Conservation (phyloP, 2,113 vertebrate species). For the Poicephalus meyeri region DNA sequence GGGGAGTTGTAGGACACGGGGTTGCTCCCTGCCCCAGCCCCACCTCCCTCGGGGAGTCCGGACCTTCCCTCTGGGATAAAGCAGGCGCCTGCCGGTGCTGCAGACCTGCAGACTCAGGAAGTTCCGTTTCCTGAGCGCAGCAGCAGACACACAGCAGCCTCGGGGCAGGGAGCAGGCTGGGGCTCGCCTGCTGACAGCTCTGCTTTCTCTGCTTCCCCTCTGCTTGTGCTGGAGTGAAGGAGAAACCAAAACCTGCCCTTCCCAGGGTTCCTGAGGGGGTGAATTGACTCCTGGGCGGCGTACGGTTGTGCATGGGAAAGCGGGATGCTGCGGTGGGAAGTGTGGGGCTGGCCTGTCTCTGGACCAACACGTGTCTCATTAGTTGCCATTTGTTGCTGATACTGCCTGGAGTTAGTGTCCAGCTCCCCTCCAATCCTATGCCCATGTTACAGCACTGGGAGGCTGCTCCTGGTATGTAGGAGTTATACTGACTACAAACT, state of each 20-base stretch:
- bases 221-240: not conserved
- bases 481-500: not conserved
- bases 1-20: accelerated
- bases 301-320: not conserved
- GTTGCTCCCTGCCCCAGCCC: not conserved
- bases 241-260: not conserved
- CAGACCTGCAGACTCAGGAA: not conserved
- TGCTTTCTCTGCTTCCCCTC: not conserved
- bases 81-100: not conserved
- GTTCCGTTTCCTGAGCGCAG: not conserved
- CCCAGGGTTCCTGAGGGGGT: accelerated
- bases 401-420: not conserved
- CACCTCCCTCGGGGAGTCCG: accelerated
- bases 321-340: not conserved
- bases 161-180: not conserved
- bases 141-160: not conserved
- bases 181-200: not conserved
- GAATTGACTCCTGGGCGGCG: accelerated
- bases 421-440: not conserved
- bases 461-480: not conserved
- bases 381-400: not conserved
- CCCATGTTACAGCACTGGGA: not conserved
- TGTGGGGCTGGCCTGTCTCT: not conserved
- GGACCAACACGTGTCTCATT: not conserved
- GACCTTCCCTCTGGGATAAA: not conserved